Base-by-base conservation (phyloP, 2,888 invertebrate species). In the Dendrolimus houi region DNA sequence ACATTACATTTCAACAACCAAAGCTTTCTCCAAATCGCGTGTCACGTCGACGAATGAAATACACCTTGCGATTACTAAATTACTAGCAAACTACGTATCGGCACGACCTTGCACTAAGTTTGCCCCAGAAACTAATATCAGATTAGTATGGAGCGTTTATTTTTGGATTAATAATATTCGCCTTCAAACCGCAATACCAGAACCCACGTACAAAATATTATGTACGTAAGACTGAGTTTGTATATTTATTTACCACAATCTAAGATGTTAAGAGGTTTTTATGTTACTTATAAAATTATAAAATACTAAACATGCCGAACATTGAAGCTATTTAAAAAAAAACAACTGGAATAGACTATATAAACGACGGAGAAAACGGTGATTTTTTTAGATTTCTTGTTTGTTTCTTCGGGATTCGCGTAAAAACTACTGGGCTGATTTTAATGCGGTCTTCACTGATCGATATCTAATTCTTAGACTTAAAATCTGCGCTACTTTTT, bases 191-290 rank as follows among this genome's bases (percentile, higher is more conserved):
- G 29, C 14, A 14, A 14, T 14, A 14, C 14, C 14, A 14, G 1
- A 29, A 29, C 29, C 29, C 29, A 29, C 29, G 29, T 29, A 29
- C 6, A 29, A 29, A 17, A 29, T 29, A 29, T 29, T 6, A 29
- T 29, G 29, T 29, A 29, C 29, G 29, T 29, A 29, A 29, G 29
- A 29, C 29, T 29, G 29, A 29, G 29, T 29, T 29, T 29, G 29
- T 29, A 29, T 29, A 29, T 29, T 29, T 29, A 29, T 29, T 29
- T 29, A 6, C 17, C 17, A 17, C 17, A 17, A 17, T 17, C 17
- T 29, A 29, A 29, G 29, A 29, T 29, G 6, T 29, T 56, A 58
- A 53, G 54, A 59, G 55, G 59, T 60, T 58, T 57, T 40, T 29
- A 54, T 42, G 53, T 54, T 55, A 58, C 3, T 3, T 6, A 6